phyloP scores from a whole-genome alignment of 1,140 invertebrate genomes.

The Heliconius himera region DNA sequence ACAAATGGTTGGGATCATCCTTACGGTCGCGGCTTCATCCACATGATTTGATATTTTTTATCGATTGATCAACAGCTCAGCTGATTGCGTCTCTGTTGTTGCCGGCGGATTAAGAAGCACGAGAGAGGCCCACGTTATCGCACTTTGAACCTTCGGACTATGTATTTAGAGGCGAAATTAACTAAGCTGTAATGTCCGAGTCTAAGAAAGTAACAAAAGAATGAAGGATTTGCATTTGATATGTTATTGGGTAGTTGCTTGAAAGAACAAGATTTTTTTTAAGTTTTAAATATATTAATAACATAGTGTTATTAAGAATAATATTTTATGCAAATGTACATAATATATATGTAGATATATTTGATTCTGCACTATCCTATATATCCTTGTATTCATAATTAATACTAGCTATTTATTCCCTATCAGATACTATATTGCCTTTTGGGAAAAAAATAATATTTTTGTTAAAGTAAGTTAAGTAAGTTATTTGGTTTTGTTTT shows the following conservation, averaged over 20 bases:
- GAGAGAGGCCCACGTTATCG: constrained; percentile 31
- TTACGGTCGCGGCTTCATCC: constrained; percentile 60
- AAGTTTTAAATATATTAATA: background rate
- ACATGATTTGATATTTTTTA: constrained; percentile 70
- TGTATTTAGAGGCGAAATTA: background rate
- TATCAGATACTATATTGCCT: too few relatives aligned
- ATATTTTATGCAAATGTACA: background rate
- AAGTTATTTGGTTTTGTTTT: too few relatives aligned
- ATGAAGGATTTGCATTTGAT: constrained; percentile 10
- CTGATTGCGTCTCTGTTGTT: constrained; percentile 76
- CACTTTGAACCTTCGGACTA: constrained; percentile 49
- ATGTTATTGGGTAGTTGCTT: constrained; percentile 8
- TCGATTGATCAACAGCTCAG: constrained; percentile 75
- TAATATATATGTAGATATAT: too few relatives aligned
- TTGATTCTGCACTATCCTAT: too few relatives aligned
- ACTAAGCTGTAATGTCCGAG: background rate
- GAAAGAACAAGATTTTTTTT: background rate
- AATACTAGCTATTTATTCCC: too few relatives aligned
- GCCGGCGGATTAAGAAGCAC: constrained; percentile 64
- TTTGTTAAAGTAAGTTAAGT: too few relatives aligned
- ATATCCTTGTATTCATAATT: too few relatives aligned
- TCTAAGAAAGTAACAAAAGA: constrained; percentile 10
- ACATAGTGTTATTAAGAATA: background rate
- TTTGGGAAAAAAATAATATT: too few relatives aligned
- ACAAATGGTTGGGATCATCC: constrained; percentile 76